Evolutionary conservation across 2,113 vertebrate genomes (phyloP).

Genomic region (Heterotis niloticus): DNA sequence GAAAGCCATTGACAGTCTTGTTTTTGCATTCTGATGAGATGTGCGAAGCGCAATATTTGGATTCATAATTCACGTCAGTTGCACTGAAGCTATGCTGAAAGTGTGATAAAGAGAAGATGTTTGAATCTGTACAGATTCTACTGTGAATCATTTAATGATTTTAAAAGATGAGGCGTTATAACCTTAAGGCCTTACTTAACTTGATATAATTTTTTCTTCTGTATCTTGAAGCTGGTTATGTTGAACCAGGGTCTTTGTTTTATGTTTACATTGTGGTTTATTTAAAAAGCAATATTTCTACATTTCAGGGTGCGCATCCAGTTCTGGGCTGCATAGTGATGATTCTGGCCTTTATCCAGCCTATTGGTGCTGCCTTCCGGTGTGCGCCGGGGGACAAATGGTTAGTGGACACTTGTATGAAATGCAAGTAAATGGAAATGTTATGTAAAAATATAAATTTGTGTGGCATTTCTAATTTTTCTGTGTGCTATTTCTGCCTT

Average conservation of each 20-base stretch:
- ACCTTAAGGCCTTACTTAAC: no score
- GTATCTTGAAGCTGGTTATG: no score
- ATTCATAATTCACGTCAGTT: not conserved
- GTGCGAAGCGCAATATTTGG: no score
- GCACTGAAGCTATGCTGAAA: not conserved
- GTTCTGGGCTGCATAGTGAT: slow-evolving; percentile 54
- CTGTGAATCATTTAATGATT: no score
- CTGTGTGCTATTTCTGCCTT: not conserved
- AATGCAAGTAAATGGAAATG: not conserved
- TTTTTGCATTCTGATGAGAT: not conserved
- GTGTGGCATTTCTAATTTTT: not conserved
- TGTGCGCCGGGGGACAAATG: slow-evolving; percentile 51
- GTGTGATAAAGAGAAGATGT: not conserved
- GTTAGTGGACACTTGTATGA: slow-evolving; percentile 35
- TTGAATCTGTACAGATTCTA: no score
- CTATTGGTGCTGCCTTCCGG: slow-evolving; percentile 46
- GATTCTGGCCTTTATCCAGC: slow-evolving; percentile 54
- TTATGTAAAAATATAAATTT: not conserved
- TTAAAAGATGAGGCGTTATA: no score
- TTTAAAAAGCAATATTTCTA: not conserved
- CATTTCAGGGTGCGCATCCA: slow-evolving; percentile 55
- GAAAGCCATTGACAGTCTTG: not conserved
- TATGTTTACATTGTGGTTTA: no score
- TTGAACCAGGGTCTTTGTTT: no score
- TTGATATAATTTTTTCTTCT: not conserved